Evolutionary conservation across 2,113 vertebrate species (phyloP).

Genomic region (Hippocampus barbouri): DNA sequence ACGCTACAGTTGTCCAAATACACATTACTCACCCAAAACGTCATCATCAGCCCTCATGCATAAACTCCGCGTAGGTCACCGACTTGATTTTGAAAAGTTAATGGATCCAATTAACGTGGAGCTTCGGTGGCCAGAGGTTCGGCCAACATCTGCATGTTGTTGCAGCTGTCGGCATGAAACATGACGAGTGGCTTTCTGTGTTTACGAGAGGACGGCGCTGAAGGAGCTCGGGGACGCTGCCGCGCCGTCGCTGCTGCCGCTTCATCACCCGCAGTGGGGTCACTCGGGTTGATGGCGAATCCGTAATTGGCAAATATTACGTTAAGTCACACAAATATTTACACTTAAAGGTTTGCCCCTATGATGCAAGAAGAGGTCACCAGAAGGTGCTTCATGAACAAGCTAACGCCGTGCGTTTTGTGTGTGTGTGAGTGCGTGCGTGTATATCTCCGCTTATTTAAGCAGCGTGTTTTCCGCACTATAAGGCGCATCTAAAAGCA

Average conservation of each 20-base stretch:
- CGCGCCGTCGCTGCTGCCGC: neutral
- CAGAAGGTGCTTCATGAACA: neutral
- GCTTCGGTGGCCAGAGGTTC: constrained; percentile 19
- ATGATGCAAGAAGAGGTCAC: neutral
- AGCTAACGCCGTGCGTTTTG: neutral
- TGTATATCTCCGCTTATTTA: no score
- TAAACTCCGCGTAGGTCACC: constrained; percentile 36
- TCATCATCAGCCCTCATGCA: constrained; percentile 44
- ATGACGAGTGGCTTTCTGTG: constrained; percentile 22
- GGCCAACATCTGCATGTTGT: constrained; percentile 45
- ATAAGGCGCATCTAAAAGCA: no score
- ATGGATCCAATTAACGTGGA: constrained; percentile 32
- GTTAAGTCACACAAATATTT: constrained; percentile 1
- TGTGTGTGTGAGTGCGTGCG: no score
- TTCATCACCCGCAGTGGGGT: neutral
- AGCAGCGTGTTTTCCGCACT: no score
- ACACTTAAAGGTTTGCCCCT: neutral
- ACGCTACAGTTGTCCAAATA: constrained; percentile 39
- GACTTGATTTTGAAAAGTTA: constrained; percentile 38
- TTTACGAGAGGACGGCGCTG: constrained; percentile 17
- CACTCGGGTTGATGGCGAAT: neutral
- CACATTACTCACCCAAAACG: constrained; percentile 32
- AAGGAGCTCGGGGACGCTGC: neutral
- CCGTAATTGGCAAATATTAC: neutral
- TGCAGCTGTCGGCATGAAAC: constrained; percentile 40